Conservation (phyloP, 2,113 vertebrate species). For the Procapra przewalskii region DNA sequence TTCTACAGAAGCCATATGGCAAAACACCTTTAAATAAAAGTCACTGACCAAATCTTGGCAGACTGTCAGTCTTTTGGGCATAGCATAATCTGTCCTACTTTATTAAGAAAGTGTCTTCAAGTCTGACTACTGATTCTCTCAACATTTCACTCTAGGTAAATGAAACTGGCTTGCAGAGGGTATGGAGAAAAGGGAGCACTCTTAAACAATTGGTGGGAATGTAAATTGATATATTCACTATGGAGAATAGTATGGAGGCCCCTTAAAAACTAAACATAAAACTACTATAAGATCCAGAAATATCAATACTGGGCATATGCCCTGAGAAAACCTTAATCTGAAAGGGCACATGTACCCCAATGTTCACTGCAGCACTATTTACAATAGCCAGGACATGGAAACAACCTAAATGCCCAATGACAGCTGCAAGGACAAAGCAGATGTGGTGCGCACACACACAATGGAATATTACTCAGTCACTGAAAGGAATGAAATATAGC, state of each 20-base stretch:
- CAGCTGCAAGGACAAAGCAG: neutral
- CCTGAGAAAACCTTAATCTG: neutral
- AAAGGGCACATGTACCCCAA: neutral
- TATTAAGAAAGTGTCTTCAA: neutral
- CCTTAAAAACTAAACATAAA: neutral
- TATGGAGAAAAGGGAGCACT: neutral
- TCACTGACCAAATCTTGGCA: conserved; percentile 21
- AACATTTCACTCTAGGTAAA: neutral
- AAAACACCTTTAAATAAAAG: conserved; percentile 54
- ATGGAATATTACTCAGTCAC: neutral
- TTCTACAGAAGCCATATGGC: conserved; percentile 5
- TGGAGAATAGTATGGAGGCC: neutral
- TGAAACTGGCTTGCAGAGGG: conserved; percentile 47
- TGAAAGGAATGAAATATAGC: neutral
- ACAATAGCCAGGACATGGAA: neutral
- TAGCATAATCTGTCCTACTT: conserved; percentile 35
- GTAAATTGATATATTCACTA: neutral
- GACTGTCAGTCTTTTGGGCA: neutral
- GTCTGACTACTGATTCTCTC: neutral
- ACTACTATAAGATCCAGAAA: neutral
- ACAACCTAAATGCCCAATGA: neutral
- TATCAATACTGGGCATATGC: neutral
- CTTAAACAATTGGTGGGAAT: neutral
- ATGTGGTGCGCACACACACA: neutral
- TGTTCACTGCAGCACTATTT: neutral